phyloP scores from a whole-genome alignment of 2,888 invertebrate genomes.

The Crepidodera aurea region DNA sequence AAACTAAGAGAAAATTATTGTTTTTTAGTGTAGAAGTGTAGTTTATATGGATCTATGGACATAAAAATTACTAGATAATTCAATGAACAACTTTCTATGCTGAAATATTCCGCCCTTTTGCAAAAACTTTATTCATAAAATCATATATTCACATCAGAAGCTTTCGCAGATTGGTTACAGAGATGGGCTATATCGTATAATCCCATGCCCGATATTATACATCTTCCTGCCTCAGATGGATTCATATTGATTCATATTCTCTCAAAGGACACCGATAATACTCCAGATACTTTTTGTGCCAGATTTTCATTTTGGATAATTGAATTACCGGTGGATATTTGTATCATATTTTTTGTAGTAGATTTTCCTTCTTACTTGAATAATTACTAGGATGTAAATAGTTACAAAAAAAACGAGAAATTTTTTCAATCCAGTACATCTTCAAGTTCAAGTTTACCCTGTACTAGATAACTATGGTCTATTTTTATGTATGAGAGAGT shows the following conservation, averaged over 20 bases:
- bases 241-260: slow-evolving; percentile 43
- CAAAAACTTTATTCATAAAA: slow-evolving; percentile 7
- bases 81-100: background rate
- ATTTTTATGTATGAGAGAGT: too few species aligned
- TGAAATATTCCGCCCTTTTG: background rate
- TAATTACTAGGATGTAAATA: too few species aligned
- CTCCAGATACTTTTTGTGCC: slow-evolving; percentile 20
- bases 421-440: too few species aligned
- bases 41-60: too few species aligned
- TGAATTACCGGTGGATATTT: slow-evolving; percentile 17
- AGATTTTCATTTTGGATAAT: slow-evolving; percentile 11
- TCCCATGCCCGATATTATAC: slow-evolving; percentile 59
- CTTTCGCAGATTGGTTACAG: slow-evolving; percentile 58
- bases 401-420: too few species aligned
- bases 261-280: slow-evolving; percentile 36
- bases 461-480: too few species aligned
- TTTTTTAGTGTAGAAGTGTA: too few species aligned
- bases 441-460: too few species aligned
- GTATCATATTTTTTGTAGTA: too few species aligned
- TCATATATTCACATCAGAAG: slow-evolving; percentile 13
- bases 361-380: too few species aligned
- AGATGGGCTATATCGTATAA: slow-evolving; percentile 49
- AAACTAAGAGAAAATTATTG: too few species aligned
- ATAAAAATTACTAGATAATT: background rate
- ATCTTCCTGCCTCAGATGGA: slow-evolving; percentile 47